Base-by-base conservation (phyloP, 2,113 vertebrate genomes). In the Rhabdornis inornatus region DNA sequence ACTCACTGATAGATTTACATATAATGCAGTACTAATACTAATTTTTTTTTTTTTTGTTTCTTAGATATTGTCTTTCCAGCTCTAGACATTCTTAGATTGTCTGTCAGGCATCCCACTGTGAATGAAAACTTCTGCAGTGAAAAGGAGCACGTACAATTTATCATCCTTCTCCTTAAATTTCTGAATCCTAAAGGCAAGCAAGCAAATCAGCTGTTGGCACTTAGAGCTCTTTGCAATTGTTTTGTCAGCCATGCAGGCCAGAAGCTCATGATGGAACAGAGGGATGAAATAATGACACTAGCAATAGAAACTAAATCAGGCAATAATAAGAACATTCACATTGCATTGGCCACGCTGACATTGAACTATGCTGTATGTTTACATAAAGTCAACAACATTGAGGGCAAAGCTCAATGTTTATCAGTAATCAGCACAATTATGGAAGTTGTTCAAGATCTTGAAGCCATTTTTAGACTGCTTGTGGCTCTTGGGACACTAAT, bases 1-100 rank as follows among this genome's bases (percentile, higher is more conserved):
- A 57, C 13, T 79, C 21, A 60, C 7, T 18, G 83, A 44, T 25
- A 76, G 20, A 33, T 39, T 40, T 85, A 45, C 23, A 55, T 1
- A 1, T 53, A 90, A 72, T 42, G 8, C 7, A 81, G 14, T 91
- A 53, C 64, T 81, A 87, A 96, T 69, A 89, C 59, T 91, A 88
- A 94, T 35, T 52, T 9, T 44, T 78, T 87, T 95, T 95, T 87
- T 8, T 80, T 88, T 96, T 96, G 52, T 96, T 88, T 96, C 87
- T 66, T 91, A 99, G 99, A 99, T 95, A 99, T 99, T 78, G 99
- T 99, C 37, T 99, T 99, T 95, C 99, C 99, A 92, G 98, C 99
- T 27, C 97, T 99, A 98, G 99, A 99, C 95, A 99, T 99, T 92
- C 98, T 99, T 97, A 98, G 99, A 40, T 96, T 99, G 95, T 99